Conservation (phyloP, 2,888 invertebrate species). For the Hyposoter dolosus region DNA sequence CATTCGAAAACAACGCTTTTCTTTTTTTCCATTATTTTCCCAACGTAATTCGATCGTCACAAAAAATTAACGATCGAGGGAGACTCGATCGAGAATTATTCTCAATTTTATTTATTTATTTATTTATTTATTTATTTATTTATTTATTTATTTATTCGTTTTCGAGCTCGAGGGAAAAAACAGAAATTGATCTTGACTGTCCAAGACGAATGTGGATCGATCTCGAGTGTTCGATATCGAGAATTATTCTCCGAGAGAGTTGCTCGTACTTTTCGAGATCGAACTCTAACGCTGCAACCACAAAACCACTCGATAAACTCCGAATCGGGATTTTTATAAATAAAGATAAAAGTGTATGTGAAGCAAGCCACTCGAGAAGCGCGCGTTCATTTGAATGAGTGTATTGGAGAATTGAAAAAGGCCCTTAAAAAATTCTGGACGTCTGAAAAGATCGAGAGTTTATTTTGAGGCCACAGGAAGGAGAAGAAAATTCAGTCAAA, state of each 20-base stretch:
- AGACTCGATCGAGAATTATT: neutral
- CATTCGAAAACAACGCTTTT: neutral
- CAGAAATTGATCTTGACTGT: neutral
- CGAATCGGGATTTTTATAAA: neutral
- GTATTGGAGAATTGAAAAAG: slow-evolving; percentile 36
- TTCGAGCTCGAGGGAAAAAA: neutral
- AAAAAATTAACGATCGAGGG: neutral
- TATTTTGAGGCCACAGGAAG: slow-evolving; percentile 39
- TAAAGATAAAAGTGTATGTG: slow-evolving; percentile 2
- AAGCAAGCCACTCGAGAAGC: slow-evolving; percentile 36
- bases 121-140: neutral
- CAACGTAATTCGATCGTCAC: neutral
- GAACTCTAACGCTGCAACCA: neutral
- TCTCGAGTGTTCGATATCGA: slow-evolving; percentile 54
- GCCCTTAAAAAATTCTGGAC: neutral
- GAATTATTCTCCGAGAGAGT: neutral
- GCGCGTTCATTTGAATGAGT: slow-evolving; percentile 33
- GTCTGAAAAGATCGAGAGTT: slow-evolving; percentile 18
- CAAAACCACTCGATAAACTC: slow-evolving; percentile 16
- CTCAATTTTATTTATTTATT: neutral
- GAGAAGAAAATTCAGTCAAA: neutral
- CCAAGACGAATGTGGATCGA: slow-evolving; percentile 37
- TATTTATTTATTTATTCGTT: neutral
- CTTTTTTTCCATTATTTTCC: neutral
- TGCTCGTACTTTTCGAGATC: neutral